Conservation (phyloP, 2,888 invertebrate genomes). For the Gymnoscelis rufifasciata region DNA sequence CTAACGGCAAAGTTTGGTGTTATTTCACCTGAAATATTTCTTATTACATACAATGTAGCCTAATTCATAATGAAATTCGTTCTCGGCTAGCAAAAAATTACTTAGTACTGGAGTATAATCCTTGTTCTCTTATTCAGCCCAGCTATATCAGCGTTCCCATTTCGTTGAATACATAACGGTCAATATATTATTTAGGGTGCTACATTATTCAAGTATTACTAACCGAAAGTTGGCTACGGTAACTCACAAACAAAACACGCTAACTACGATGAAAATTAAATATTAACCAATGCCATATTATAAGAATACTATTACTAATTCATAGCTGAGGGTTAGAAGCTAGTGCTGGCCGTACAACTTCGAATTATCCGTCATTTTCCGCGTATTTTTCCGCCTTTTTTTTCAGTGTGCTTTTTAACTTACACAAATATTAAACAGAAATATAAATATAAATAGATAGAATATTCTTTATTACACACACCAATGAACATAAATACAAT, state of each 20-base stretch:
- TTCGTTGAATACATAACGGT: slow-evolving; percentile 1
- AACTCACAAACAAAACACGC: slow-evolving; percentile 24
- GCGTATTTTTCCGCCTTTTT: too few species aligned
- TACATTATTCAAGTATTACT: slow-evolving; percentile 18
- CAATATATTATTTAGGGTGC: slow-evolving; percentile 15
- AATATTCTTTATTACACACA: too few species aligned
- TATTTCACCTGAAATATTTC: too few species aligned
- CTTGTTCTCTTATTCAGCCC: background rate
- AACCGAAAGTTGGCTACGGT: slow-evolving; percentile 18
- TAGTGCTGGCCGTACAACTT: background rate
- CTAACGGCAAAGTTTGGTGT: too few species aligned
- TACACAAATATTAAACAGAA: too few species aligned
- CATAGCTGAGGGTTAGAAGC: slow-evolving; percentile 13
- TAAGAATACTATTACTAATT: slow-evolving; percentile 21
- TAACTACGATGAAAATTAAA: slow-evolving; percentile 25
- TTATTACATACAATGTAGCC: too few species aligned
- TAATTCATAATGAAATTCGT: too few species aligned
- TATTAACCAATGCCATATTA: slow-evolving; percentile 22
- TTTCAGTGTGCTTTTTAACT: too few species aligned
- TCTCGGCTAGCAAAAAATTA: too few species aligned
- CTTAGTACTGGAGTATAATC: background rate
- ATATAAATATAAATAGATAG: too few species aligned
- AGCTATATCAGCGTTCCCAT: background rate
- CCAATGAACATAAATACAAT: too few species aligned
- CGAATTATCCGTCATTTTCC: slow-evolving; percentile 1